Evolutionary conservation across 2,113 vertebrate genomes (phyloP), one percentile per base, ranked within the genome.

Genomic region (Sander lucioperca): DNA sequence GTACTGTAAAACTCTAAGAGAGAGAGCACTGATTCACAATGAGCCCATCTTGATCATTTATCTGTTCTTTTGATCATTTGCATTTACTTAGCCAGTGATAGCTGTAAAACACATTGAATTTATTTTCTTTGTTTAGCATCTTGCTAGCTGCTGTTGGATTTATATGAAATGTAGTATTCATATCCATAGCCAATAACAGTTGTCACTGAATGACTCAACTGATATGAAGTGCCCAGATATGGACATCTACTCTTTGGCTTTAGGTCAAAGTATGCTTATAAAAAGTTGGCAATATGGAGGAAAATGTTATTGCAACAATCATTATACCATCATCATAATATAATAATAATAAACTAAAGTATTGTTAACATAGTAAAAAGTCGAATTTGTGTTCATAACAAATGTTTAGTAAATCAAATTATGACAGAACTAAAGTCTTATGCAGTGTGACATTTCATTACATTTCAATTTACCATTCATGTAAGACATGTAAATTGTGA

Each of bases 1-100:
- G 87, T 95, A 96, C 64, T 94, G 91, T 79, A 77, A 91, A 72
- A 98, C 89, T 90, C 98, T 99, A 87, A 86, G 80, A 36, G 36
- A 30, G 19, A 77, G 58, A 50, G 62, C 13, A 66, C 19, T 18
- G 30, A 77, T 80, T 21, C 87, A n/a, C 5, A 57, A 9, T n/a
- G 43, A 43, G 14, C 6, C 23, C 3, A 23, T 30, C 14, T 30
- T 61, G 2, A 27, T 43, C 18, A 30, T 14, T 50, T 19, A 19
- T 23, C 5, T 23, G 27, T 51, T 63, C 33, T 65, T 47, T 36
- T 59, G 21, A 72, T 66, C 1, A 25, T 58, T 58, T 71, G 53
- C 19, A 67, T 53, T 45, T 21, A 51, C 19, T 18, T 7, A 19
- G 57, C 12, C 57, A 48, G 16, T 18, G 14, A 19, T 19, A 61